A percentile compares a stretch with the other conserved stretches of the same genome.
Conservation (phyloP, 2,113 vertebrate species). For the Nannobrachium achirus region DNA sequence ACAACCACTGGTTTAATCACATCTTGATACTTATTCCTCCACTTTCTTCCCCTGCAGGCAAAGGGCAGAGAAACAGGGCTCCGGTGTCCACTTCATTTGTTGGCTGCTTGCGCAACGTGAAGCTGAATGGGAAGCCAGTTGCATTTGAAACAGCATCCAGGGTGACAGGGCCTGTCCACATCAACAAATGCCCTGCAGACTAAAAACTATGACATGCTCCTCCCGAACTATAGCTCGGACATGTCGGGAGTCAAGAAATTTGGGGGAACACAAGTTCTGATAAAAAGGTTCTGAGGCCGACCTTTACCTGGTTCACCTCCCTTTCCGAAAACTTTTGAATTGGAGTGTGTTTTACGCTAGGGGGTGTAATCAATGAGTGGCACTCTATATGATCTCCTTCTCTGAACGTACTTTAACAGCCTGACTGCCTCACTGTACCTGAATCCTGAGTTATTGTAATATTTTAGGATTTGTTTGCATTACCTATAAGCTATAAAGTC, state of each 20-base stretch:
- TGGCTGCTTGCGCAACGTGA: constrained; percentile 82
- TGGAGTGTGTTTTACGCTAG: neutral
- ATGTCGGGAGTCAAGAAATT: no score
- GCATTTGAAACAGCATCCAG: constrained; percentile 62
- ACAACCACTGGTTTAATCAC: neutral
- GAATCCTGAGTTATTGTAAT: no score
- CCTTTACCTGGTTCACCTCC: no score
- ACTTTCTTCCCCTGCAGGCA: constrained; percentile 32
- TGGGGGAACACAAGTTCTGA: no score
- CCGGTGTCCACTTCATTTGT: constrained; percentile 75
- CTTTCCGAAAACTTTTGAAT: no score
- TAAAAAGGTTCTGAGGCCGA: no score
- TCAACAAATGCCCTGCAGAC: constrained; percentile 75
- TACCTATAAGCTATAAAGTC: no score
- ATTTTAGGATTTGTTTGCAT: no score
- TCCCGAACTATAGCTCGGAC: no score
- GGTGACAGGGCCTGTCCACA: constrained; percentile 75
- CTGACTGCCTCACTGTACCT: neutral
- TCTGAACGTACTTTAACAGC: neutral
- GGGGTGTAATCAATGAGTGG: neutral
- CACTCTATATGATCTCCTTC: neutral
- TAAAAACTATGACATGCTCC: constrained; percentile 24
- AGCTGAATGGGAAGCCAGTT: constrained; percentile 74
- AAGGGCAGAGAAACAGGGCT: constrained; percentile 2
- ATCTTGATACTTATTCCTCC: constrained; percentile 6